Percentiles rank a stretch among this genome's conserved stretches.
Evolutionary conservation across 2,888 invertebrate species (phyloP).

Genomic region (Dynastes grantii): DNA sequence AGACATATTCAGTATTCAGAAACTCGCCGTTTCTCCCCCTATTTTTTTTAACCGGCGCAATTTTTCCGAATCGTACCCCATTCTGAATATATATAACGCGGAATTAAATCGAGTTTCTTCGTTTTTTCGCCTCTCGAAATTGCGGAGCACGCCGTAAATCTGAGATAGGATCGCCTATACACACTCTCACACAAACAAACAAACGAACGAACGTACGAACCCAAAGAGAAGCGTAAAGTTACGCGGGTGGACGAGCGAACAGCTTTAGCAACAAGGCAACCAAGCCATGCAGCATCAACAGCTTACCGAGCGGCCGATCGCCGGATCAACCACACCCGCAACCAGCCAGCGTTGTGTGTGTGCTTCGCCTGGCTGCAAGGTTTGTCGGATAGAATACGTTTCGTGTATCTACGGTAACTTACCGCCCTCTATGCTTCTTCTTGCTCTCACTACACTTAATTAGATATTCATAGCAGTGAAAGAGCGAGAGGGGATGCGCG

Average conservation of each 20-base stretch:
- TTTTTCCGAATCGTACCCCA: constrained; percentile 32
- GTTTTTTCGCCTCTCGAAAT: constrained; percentile 40
- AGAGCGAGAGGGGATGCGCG: background rate
- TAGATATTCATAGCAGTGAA: constrained; percentile 43
- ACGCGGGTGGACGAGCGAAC: constrained; percentile 12
- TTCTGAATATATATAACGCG: constrained; percentile 41
- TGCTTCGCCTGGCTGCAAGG: background rate
- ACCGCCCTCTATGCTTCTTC: constrained; percentile 45
- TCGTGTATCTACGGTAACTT: constrained; percentile 47
- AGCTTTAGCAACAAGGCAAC: constrained; percentile 1
- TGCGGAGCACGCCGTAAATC: constrained; percentile 52
- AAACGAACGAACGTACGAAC: too few species aligned
- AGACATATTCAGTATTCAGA: constrained; percentile 9
- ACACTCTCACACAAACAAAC: constrained; percentile 24
- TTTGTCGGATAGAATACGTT: constrained; percentile 45
- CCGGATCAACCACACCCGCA: constrained; percentile 28
- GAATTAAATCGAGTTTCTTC: constrained; percentile 43
- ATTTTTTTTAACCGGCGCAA: background rate
- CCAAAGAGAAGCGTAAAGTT: constrained; percentile 38
- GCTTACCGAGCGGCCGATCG: constrained; percentile 19
- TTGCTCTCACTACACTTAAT: constrained; percentile 44
- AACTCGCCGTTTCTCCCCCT: constrained; percentile 9
- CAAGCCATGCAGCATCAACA: constrained; percentile 35
- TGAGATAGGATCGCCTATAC: constrained; percentile 52
- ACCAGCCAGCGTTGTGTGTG: background rate